Evolutionary conservation across 2,113 vertebrate genomes (phyloP), one percentile per base, ranked within the genome.

Genomic region (Corynorhinus townsendii): DNA sequence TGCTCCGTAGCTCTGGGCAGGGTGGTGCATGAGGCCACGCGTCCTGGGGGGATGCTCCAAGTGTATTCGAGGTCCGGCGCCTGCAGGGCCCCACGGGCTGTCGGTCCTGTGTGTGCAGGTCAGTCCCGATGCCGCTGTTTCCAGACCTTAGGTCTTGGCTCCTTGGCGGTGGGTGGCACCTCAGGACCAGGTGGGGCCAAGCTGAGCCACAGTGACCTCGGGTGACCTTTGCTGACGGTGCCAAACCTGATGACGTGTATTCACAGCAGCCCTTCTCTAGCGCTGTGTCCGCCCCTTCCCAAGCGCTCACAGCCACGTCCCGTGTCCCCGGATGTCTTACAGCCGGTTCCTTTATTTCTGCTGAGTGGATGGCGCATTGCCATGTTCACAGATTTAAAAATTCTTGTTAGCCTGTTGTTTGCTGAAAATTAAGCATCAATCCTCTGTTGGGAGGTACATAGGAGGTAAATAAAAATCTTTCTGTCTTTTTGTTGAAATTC

Each of bases 401-500:
- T 72, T 86, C 12, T 35, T 86, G 15, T 35, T 72, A 72, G 28
- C 54, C 24, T 84, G 5, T 52, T 62, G 56, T 87, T 90, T 45
- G 19, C 30, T 52, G 20, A 56, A 95, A 95, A 76, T 20, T 35
- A 80, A 76, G 69, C n/a, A 35, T 30, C 86, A 73, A 26, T 76
- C 20, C 3, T 56, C 72, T 82, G 8, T 38, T 80, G 47, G 40
- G 11, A 73, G 35, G 7, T 20, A 47, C 28, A 16, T 35, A 81
- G 62, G 49, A 54, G 64, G 75, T 2, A 4, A 72, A 28, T 71
- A 8, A 1, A 59, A 38, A 3, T 2, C 7, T 47, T 59, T 95
- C 56, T 89, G 7, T 59, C 56, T 92, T 82, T 90, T 45, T 75
- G 92, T 77, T 24, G 73, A 66, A 20, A 64, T 96, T 49, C 35